Evolutionary conservation across 2,797 vertebrate genomes (phyloP).

Genomic region (Girardinus metallicus): DNA sequence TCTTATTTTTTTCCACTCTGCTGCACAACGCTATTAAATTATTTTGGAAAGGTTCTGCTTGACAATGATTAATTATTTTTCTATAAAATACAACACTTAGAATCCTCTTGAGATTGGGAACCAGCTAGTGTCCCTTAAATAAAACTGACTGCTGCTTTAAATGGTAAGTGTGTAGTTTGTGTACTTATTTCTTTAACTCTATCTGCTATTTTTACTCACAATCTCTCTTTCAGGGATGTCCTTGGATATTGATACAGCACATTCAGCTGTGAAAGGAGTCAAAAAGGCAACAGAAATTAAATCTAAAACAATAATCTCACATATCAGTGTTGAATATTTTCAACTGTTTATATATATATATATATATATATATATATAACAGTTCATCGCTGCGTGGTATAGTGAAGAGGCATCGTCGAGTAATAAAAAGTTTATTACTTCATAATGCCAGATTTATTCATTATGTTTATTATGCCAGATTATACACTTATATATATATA

Average conservation of each 20-base stretch:
- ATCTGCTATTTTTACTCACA: background rate
- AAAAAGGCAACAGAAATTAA: background rate
- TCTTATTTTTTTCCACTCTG: conserved; percentile 1
- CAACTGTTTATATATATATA: background rate
- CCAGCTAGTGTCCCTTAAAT: conserved; percentile 18
- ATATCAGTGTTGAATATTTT: background rate
- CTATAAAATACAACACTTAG: conserved; percentile 4
- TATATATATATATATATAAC: background rate
- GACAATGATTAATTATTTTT: conserved; percentile 36
- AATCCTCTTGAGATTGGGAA: conserved; percentile 24
- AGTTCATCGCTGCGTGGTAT: too few species aligned
- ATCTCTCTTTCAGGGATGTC: background rate
- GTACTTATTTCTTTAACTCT: conserved; percentile 6
- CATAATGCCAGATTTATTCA: background rate
- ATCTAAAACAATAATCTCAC: background rate
- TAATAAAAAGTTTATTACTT: background rate
- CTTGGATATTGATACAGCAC: conserved; percentile 6
- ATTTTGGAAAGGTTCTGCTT: conserved; percentile 23
- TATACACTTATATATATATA: too few species aligned
- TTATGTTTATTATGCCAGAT: background rate
- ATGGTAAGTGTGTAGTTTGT: conserved; percentile 14
- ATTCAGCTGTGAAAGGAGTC: background rate
- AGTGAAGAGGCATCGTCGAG: background rate
- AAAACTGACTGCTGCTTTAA: conserved; percentile 36
- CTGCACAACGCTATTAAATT: conserved; percentile 1